These are phyloP conservation scores for Malthinus seriepunctatus DNA, from an alignment of 2,888 invertebrate species.

Conservation along the genomic window DNA sequence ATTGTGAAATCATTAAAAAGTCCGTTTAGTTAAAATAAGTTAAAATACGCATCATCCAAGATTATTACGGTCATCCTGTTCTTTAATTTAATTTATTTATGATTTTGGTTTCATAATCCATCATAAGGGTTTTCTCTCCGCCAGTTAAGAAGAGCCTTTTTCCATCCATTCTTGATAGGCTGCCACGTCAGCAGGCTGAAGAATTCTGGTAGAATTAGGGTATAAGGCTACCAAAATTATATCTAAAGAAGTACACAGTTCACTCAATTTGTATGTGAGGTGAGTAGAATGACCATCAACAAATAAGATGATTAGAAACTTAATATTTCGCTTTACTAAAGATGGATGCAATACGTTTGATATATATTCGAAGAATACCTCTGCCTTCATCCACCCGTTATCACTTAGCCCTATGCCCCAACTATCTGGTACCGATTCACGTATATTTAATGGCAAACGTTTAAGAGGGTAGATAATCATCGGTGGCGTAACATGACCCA, in stretches of 20 bases:
- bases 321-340: conserved; percentile 14
- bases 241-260: conserved; percentile 34
- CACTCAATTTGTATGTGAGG: conserved; percentile 30
- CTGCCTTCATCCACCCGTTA: conserved; percentile 51
- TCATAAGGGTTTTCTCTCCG: conserved; percentile 31
- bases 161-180: too few species aligned
- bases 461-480: conserved; percentile 47
- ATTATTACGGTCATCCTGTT: too few species aligned
- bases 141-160: conserved; percentile 31
- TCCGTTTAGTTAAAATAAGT: too few species aligned
- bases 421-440: conserved; percentile 40
- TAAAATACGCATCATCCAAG: too few species aligned
- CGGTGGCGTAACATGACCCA: conserved; percentile 41
- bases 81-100: too few species aligned
- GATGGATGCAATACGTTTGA: conserved; percentile 20
- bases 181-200: conserved; percentile 29
- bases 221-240: conserved; percentile 38
- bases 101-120: too few species aligned
- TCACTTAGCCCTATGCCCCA: conserved; percentile 49
- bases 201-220: conserved; percentile 35
- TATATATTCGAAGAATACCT: conserved; percentile 50
- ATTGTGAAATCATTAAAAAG: too few species aligned
- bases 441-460: conserved; percentile 44
- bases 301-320: conserved; percentile 24
- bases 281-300: conserved; percentile 33